Evolutionary conservation across 2,113 vertebrate species (phyloP), one percentile per base, ranked within the genome.

Genomic region (Seriola rivoliana): DNA sequence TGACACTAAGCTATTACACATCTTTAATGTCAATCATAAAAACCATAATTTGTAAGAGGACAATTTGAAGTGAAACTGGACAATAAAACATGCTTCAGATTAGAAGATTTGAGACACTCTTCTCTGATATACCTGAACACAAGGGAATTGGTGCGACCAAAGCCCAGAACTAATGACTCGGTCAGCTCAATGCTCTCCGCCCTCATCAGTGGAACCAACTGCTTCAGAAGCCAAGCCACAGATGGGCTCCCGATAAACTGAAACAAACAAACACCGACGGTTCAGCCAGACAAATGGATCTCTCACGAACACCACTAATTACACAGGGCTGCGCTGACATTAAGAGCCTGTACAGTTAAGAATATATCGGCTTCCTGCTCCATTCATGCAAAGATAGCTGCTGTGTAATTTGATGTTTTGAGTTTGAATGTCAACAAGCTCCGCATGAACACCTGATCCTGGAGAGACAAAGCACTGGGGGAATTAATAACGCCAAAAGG

Each of bases 181-280:
- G 98, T 99, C 93, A 99, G 94, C 94, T 99, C 98, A 72, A 98
- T 97, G 95, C 97, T 97, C 92, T 99, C 98, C 67, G 97, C 95
- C 91, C 98, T 97, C 98, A 99, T 99, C 93, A 99, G 94, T 80
- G 98, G 98, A 86, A 99, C 98, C 93, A 99, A 85, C 86, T 98
- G 97, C 92, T 99, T 99, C 85, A 99, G 94, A 64, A 99, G 95
- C 91, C 97, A 97, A 38, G 97, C 97, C 92, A 99, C 96, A 25
- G 98, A 99, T 14, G 98, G 97, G 50, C 97, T 98, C 75, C 98
- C 97, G 68, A 97, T 96, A 74, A 97, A 96, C 98, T 99, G 95
- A 71, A 85, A 87, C 69, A 87, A 87, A 63, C 68, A 88, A 79
- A 89, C 78, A 78, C 38, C 4, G 3, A 60, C 23, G 13, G 63